phyloP scores from a whole-genome alignment of 2,888 invertebrate genomes.

The Cryptophagus acutangulus region DNA sequence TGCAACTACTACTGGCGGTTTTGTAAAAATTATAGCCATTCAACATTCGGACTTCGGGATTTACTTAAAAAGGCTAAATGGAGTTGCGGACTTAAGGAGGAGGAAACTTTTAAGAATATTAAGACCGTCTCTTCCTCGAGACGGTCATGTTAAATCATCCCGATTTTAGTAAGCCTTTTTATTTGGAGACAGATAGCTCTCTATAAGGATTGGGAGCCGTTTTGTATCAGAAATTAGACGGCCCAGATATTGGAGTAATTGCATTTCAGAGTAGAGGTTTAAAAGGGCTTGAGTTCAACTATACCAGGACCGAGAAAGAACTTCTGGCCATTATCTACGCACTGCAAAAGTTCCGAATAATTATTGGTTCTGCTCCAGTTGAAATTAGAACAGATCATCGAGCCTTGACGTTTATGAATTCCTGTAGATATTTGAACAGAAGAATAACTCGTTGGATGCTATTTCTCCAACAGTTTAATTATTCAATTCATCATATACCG shows the following conservation, averaged over 20 bases:
- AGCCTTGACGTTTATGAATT: conserved; percentile 6
- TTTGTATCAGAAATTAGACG: conserved; percentile 8
- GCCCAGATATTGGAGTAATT: conserved; percentile 2
- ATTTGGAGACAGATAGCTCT: conserved; percentile 17
- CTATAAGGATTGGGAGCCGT: too few species aligned
- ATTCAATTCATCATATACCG: conserved; percentile 7
- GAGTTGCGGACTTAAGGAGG: conserved; percentile 14
- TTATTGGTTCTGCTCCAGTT: conserved; percentile 9
- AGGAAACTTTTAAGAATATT: conserved; percentile 14
- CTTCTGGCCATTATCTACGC: conserved; percentile 7
- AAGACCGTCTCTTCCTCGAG: conserved; percentile 14
- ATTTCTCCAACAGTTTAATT: conserved; percentile 11
- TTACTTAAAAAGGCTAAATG: conserved; percentile 15
- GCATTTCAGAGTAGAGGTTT: conserved; percentile 9
- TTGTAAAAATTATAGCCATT: conserved; percentile 16
- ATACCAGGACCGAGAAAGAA: conserved; percentile 14
- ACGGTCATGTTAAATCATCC: conserved; percentile 20
- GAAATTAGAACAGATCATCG: conserved; percentile 11
- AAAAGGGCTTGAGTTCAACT: conserved; percentile 5
- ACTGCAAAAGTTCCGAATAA: conserved; percentile 8
- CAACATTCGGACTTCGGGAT: conserved; percentile 12
- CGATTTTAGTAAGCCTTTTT: conserved; percentile 12
- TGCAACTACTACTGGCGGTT: conserved; percentile 21
- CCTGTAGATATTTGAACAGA: conserved; percentile 4
- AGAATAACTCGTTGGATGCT: conserved; percentile 12